Conservation (phyloP, 2,888 invertebrate genomes). For the Panopea generosa region DNA sequence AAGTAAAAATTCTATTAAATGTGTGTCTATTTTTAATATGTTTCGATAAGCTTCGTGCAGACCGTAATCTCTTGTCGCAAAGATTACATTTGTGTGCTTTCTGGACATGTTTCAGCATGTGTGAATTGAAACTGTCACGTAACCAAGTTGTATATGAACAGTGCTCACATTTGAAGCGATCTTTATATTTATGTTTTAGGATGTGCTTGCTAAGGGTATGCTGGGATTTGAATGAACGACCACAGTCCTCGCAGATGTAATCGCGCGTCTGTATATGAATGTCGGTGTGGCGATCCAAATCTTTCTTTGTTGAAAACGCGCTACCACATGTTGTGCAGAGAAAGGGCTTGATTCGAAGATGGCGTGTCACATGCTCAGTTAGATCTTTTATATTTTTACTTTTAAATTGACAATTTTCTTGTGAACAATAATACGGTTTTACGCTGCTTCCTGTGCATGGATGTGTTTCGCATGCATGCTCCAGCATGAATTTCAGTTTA, state of each 20-base stretch:
- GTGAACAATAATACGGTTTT: slow-evolving; percentile 36
- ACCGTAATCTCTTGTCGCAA: slow-evolving; percentile 37
- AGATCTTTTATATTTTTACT: slow-evolving; percentile 31
- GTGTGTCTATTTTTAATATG: slow-evolving; percentile 46
- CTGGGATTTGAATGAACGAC: slow-evolving; percentile 18
- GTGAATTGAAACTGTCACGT: slow-evolving; percentile 21
- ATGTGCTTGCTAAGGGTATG: slow-evolving; percentile 30
- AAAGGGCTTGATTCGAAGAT: slow-evolving; percentile 51
- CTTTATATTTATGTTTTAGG: slow-evolving; percentile 33
- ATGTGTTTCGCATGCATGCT: slow-evolving; percentile 24
- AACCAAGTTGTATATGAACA: slow-evolving; percentile 37
- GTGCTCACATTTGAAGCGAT: slow-evolving; percentile 37
- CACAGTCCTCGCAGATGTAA: slow-evolving; percentile 30
- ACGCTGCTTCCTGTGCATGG: slow-evolving; percentile 28
- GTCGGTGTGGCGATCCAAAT: slow-evolving; percentile 48
- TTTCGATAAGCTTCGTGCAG: slow-evolving; percentile 28
- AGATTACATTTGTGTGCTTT: slow-evolving; percentile 25
- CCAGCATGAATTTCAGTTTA: slow-evolving; percentile 23
- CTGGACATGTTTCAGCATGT: slow-evolving; percentile 33
- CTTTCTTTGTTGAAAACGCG: slow-evolving; percentile 44
- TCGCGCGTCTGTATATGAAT: slow-evolving; percentile 38
- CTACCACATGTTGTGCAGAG: slow-evolving; percentile 45
- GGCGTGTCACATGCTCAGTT: slow-evolving; percentile 40
- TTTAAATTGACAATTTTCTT: slow-evolving; percentile 22
- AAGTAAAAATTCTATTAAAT: slow-evolving; percentile 43